Percentiles rank a stretch among this genome's conserved stretches.
These are phyloP conservation scores for Sebastes taczanowskii DNA, from an alignment of 2,797 vertebrate species.

Conservation along the genomic window DNA sequence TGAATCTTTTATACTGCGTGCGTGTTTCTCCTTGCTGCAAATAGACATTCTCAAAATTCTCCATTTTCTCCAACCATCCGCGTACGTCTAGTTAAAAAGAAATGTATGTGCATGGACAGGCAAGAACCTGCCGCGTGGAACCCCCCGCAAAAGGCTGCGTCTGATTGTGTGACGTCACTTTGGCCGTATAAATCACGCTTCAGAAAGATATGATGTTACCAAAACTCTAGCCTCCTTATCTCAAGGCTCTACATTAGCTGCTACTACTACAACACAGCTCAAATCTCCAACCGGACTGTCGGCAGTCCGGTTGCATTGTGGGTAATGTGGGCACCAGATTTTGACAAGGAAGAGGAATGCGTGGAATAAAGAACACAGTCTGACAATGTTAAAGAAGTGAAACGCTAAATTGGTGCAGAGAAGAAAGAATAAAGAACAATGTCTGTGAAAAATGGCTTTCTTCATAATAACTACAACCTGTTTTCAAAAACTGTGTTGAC, in stretches of 20 bases:
- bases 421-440: not conserved
- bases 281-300: not conserved
- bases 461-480: not conserved
- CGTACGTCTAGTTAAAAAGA: too few species aligned
- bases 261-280: rapidly evolving
- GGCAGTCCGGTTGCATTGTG: not conserved
- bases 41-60: too few species aligned
- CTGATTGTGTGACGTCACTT: too few species aligned
- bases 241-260: not conserved
- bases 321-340: not conserved
- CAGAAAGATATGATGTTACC: rapidly evolving
- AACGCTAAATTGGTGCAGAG: not conserved
- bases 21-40: too few species aligned
- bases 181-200: too few species aligned
- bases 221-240: too few species aligned
- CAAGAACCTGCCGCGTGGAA: too few species aligned
- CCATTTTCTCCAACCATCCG: too few species aligned
- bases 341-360: not conserved
- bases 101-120: too few species aligned
- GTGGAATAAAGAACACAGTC: rapidly evolving
- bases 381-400: not conserved
- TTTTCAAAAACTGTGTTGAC: not conserved
- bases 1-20: too few species aligned
- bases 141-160: too few species aligned
- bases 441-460: not conserved